Base-by-base conservation (phyloP, 2,888 invertebrate species). In the Pterobdella sp. region DNA sequence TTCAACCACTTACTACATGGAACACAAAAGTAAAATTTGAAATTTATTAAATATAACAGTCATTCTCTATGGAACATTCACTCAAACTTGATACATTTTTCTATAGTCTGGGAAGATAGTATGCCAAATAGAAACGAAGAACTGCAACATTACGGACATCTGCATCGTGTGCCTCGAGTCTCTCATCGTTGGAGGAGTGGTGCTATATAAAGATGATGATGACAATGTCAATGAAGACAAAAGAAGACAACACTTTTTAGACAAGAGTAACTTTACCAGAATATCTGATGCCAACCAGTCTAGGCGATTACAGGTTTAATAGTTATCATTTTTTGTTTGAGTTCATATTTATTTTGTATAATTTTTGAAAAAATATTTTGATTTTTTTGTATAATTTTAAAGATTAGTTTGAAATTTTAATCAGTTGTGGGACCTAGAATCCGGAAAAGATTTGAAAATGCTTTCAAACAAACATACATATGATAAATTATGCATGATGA, bases 1-100 rank as follows among this genome's bases (percentile, higher is more conserved):
- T 26, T n/a, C 22, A 1, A 63, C 3, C 63, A 10, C 63, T 37
- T 56, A n/a, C 63, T 26, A 63, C 63, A n/a, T 71, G 71, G 71
- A 52, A 71, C 3, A 56, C 71, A 10, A 56, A 71, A 26, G 71
- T 71, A 26, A 22, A 56, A 56, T 26, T 26, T 22, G 18, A 22
- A 42, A 14, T 42, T 42, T 7, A 42, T 14, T 42, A 14, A 14
- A 7, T 42, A 42, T 14, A 42, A 14, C 22, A 22, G 7, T 7
- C 22, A 22, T 42, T 7, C 49, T 42, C 49, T 7, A 42, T 42
- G 49, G 49, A 7, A 42, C 49, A 42, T 42, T 42, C 49, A 56
- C 60, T 22, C n/a, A n/a, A n/a, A n/a, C n/a, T n/a, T n/a, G n/a
- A n/a, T n/a, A n/a, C n/a, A n/a, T n/a, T n/a, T n/a, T n/a, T n/a